A percentile compares a stretch with the other conserved stretches of the same genome.
Conservation (phyloP, 2,797 vertebrate genomes). For the Sebastes hubbsi region DNA sequence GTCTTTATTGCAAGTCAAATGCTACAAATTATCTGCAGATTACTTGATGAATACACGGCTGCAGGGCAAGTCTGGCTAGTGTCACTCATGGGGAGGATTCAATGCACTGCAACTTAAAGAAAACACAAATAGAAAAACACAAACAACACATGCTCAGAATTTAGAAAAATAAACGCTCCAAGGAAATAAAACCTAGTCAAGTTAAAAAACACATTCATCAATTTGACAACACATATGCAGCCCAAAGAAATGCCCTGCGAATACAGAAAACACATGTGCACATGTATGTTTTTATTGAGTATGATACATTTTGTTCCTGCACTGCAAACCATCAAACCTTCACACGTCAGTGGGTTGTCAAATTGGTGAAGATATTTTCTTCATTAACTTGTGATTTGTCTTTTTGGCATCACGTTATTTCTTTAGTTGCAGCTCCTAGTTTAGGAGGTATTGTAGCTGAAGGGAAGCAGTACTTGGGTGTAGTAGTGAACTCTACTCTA, state of each 20-base stretch:
- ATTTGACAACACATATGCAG: not conserved
- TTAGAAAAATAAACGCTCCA: not conserved
- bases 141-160: not conserved
- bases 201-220: not conserved
- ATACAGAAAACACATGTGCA: not conserved
- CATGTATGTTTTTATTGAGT: not conserved
- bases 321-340: not conserved
- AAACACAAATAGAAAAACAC: not conserved
- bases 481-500: not conserved
- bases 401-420: not conserved
- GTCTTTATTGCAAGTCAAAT: constrained; percentile 21
- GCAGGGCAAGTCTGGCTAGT: not conserved
- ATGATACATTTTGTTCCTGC: not conserved
- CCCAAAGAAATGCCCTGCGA: not conserved
- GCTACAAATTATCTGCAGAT: constrained; percentile 30
- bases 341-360: not conserved
- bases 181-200: not conserved
- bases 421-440: not conserved
- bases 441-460: not conserved
- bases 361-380: not conserved
- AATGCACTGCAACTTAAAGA: not conserved
- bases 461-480: not conserved
- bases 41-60: not conserved
- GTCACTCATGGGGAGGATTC: not conserved
- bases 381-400: not conserved